A percentile compares a stretch with the other conserved stretches of the same genome.
Evolutionary conservation across 2,797 vertebrate genomes (phyloP).

Genomic region (Euphonia xanthogaster): DNA sequence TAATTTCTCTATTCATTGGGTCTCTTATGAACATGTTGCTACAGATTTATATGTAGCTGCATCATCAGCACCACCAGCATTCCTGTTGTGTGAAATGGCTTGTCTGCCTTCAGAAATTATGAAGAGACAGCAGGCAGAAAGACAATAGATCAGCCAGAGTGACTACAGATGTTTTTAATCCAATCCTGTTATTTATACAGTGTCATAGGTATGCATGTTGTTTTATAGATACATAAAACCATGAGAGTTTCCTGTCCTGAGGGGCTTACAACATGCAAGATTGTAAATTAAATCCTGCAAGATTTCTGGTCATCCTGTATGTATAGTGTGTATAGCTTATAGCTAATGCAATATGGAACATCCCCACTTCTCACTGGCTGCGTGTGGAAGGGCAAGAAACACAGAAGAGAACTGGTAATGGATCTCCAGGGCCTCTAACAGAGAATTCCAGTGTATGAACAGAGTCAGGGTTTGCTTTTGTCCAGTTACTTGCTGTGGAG

Average conservation of each 20-base stretch:
- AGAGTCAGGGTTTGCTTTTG: neutral
- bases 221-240: constrained; percentile 42
- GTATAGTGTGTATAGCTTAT: neutral
- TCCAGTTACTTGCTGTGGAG: neutral
- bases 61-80: neutral
- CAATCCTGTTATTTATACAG: constrained; percentile 21
- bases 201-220: constrained; percentile 37
- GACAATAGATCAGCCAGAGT: constrained; percentile 16
- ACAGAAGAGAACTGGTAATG: neutral
- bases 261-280: neutral
- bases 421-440: neutral
- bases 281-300: constrained; percentile 27
- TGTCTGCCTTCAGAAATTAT: neutral
- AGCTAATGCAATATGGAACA: neutral
- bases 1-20: neutral
- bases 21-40: neutral
- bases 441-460: neutral
- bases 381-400: neutral
- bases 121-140: constrained; percentile 23
- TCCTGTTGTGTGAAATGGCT: constrained; percentile 1
- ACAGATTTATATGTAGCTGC: neutral
- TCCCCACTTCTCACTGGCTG: neutral
- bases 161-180: constrained; percentile 54
- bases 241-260: constrained; percentile 35
- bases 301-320: neutral